Conservation (phyloP, 2,888 invertebrate species). For the Parnassius mnemosyne region DNA sequence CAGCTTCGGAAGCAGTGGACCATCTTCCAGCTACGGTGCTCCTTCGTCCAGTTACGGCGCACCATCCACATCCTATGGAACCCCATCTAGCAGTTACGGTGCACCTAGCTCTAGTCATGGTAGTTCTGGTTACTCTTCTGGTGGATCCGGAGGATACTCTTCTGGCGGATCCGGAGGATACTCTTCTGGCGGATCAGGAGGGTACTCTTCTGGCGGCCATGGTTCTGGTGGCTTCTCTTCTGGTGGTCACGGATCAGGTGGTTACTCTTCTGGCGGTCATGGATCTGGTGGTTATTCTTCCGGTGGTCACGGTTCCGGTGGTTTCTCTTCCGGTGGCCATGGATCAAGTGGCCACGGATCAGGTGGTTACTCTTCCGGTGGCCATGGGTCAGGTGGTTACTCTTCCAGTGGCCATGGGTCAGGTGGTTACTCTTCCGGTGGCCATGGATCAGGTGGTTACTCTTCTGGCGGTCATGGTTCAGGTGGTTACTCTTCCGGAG, state of each 20-base stretch:
- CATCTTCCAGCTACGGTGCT: conserved; percentile 73
- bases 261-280: not conserved
- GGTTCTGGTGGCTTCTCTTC: no score
- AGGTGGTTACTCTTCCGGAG: conserved; percentile 39
- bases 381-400: conserved; percentile 35
- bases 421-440: conserved; percentile 31
- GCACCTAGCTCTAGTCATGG: conserved; percentile 58
- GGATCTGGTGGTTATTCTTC: conserved; percentile 39
- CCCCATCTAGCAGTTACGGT: conserved; percentile 64
- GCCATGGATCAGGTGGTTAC: conserved; percentile 38
- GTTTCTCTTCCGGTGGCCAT: conserved; percentile 5
- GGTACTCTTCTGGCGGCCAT: not conserved
- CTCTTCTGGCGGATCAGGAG: not conserved
- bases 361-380: conserved; percentile 41
- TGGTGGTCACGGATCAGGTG: conserved; percentile 30
- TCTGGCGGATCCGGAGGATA: not conserved
- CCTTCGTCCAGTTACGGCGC: conserved; percentile 40
- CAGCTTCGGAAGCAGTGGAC: conserved; percentile 33
- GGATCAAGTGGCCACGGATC: conserved; percentile 32
- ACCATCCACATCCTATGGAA: conserved; percentile 64
- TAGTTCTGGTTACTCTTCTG: conserved; percentile 35
- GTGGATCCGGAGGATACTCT: conserved; percentile 29
- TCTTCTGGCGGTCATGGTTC: conserved; percentile 42
- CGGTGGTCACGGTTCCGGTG: conserved; percentile 34
- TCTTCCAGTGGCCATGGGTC: conserved; percentile 33